A percentile compares a stretch with the other conserved stretches of the same genome.
These are phyloP conservation scores for Lordiphosa mommai DNA, from an alignment of 1,140 invertebrate genomes.

Conservation along the genomic window DNA sequence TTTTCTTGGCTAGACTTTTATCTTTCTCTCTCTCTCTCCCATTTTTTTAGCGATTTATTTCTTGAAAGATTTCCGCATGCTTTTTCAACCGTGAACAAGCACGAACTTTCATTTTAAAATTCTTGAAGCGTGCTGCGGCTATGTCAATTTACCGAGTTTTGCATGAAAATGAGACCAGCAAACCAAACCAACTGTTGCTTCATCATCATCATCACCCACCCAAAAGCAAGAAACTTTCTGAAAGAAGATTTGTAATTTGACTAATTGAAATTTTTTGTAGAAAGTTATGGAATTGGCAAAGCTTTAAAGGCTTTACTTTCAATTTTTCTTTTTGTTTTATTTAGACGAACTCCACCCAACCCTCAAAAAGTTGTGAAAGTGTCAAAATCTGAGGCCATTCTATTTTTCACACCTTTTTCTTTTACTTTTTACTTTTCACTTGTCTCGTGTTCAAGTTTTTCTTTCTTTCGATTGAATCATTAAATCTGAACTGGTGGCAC, in stretches of 20 bases:
- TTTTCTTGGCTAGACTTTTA: slow-evolving; percentile 44
- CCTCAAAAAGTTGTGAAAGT: slow-evolving; percentile 43
- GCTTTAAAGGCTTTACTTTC: slow-evolving; percentile 22
- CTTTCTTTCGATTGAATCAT: slow-evolving; percentile 30
- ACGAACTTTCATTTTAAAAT: slow-evolving; percentile 78
- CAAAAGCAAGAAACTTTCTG: slow-evolving; percentile 2
- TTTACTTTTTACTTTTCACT: slow-evolving; percentile 38
- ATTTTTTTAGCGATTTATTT: slow-evolving; percentile 36
- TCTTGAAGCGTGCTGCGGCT: slow-evolving; percentile 52
- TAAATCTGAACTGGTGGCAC: slow-evolving; percentile 10
- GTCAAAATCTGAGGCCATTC: slow-evolving; percentile 28
- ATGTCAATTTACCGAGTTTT: slow-evolving; percentile 41
- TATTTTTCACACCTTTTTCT: slow-evolving; percentile 57
- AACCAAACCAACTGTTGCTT: slow-evolving; percentile 1
- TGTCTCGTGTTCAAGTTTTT: slow-evolving; percentile 15
- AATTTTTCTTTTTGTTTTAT: slow-evolving; percentile 1
- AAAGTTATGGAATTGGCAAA: slow-evolving; percentile 36
- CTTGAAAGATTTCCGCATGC: slow-evolving; percentile 66
- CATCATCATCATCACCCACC: slow-evolving; percentile 26
- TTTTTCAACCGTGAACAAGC: slow-evolving; percentile 75
- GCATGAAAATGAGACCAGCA: slow-evolving; percentile 29
- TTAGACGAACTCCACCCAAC: slow-evolving; percentile 5
- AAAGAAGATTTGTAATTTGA: slow-evolving; percentile 35
- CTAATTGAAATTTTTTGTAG: slow-evolving; percentile 30
- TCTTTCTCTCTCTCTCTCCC: slow-evolving; percentile 4